phyloP scores from a whole-genome alignment of 2,888 invertebrate species.

The Brenthis hecate region DNA sequence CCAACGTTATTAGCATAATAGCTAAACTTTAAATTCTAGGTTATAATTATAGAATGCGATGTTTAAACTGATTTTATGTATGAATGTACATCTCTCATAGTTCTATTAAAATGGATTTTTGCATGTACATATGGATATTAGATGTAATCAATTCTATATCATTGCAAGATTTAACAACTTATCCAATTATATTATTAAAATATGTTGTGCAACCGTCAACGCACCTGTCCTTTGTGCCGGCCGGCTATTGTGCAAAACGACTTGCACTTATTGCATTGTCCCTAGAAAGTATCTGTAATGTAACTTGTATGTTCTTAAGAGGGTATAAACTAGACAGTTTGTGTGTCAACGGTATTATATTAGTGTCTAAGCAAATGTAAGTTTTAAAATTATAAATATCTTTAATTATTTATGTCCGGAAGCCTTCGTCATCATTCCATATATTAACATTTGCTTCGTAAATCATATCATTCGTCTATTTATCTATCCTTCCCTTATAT shows the following conservation, averaged over 20 bases:
- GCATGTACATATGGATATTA: constrained; percentile 1
- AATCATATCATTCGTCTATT: too few species aligned
- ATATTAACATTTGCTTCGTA: too few species aligned
- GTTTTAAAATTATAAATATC: too few species aligned
- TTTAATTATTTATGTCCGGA: too few species aligned
- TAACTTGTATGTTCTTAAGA: constrained; percentile 13
- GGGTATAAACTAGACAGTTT: constrained; percentile 2
- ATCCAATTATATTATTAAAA: constrained; percentile 29
- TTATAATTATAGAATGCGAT: not conserved
- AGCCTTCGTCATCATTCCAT: too few species aligned
- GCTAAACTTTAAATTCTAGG: constrained; percentile 1
- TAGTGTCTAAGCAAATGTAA: too few species aligned
- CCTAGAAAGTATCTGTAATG: constrained; percentile 22
- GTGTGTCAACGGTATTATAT: not conserved
- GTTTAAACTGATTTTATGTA: not conserved
- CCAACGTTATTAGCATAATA: not conserved
- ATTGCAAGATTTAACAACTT: not conserved
- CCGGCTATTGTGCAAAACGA: constrained; percentile 25
- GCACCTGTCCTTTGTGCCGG: constrained; percentile 27
- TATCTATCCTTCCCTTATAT: too few species aligned
- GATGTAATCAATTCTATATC: constrained; percentile 12
- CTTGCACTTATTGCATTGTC: constrained; percentile 24
- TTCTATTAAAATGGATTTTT: constrained; percentile 2
- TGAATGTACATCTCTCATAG: constrained; percentile 4
- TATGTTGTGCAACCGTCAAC: constrained; percentile 25